These are phyloP conservation scores for Odobenus rosmarus DNA, from an alignment of 2,113 vertebrate species.

Conservation along the genomic window DNA sequence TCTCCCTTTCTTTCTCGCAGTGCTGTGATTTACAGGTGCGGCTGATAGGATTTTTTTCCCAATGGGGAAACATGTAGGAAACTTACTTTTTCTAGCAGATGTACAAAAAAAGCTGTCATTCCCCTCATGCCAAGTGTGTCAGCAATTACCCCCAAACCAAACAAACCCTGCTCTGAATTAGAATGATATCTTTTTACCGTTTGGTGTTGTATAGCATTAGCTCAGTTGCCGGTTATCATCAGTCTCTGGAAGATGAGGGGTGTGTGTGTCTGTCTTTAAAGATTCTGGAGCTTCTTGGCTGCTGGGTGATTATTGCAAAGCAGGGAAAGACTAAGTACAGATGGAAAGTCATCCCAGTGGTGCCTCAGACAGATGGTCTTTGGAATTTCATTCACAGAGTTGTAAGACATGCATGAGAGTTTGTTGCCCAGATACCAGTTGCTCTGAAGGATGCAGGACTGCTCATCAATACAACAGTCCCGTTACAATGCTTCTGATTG, in stretches of 20 bases:
- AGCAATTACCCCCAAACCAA: neutral
- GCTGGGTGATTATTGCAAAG: neutral
- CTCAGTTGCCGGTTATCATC: neutral
- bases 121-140: neutral
- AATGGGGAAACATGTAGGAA: neutral
- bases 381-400: neutral
- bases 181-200: neutral
- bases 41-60: neutral
- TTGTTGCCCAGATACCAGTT: neutral
- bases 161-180: neutral
- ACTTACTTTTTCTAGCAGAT: neutral
- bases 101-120: neutral
- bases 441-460: neutral
- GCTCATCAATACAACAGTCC: neutral
- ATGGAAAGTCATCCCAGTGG: slow-evolving; percentile 10
- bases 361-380: neutral
- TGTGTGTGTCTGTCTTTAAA: neutral
- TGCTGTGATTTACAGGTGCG: neutral
- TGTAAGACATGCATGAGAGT: neutral
- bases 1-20: neutral
- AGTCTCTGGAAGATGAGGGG: neutral
- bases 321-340: neutral
- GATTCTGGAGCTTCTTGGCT: neutral
- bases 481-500: neutral
- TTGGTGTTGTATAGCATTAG: neutral